A percentile compares a stretch with the other conserved stretches of the same genome.
These are phyloP conservation scores for Eupithecia pulchellata DNA, from an alignment of 2,888 invertebrate genomes.

Conservation along the genomic window DNA sequence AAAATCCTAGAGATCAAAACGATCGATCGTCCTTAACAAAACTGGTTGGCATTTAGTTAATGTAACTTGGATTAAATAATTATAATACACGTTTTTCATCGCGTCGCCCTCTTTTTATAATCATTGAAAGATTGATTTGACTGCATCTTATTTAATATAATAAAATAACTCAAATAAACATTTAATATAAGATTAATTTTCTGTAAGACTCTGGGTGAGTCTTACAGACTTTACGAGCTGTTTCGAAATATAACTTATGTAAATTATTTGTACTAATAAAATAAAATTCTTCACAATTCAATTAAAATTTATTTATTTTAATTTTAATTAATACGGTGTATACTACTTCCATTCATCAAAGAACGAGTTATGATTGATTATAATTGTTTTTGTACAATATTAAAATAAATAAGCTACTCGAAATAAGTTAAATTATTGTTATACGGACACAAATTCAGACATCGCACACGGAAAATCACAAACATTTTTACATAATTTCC, in stretches of 20 bases:
- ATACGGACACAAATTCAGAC: no score
- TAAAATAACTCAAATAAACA: not conserved
- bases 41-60: not conserved
- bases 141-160: constrained; percentile 54
- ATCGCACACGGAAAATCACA: no score
- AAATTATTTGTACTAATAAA: not conserved
- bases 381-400: no score
- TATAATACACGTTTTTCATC: constrained; percentile 52
- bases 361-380: no score
- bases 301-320: no score
- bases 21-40: not conserved
- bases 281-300: not conserved
- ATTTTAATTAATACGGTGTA: no score
- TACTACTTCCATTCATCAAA: no score
- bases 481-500: no score
- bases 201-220: no score
- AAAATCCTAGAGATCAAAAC: not conserved
- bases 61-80: constrained; percentile 18
- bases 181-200: not conserved
- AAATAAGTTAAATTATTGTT: no score
- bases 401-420: no score
- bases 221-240: not conserved
- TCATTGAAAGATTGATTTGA: constrained; percentile 50
- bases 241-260: not conserved
- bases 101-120: constrained; percentile 61